Base-by-base conservation (phyloP, 1,140 invertebrate species). In the Drosophila pandora region DNA sequence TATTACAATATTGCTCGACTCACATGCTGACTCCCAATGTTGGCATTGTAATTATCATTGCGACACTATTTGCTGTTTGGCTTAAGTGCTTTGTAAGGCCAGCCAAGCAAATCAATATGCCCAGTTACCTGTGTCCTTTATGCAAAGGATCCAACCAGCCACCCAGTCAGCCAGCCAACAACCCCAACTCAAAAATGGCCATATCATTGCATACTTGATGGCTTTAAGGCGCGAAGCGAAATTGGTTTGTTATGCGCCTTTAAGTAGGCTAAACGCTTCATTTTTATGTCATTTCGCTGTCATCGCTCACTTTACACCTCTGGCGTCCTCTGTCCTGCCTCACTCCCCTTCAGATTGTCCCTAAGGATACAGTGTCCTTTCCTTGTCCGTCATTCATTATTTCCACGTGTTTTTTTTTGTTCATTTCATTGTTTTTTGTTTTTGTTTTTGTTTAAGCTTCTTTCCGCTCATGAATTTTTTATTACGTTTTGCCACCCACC, bases 201-300 rank as follows among this genome's bases (percentile, higher is more conserved):
- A 61, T 79, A 84, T 71, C 75, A 55, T 49, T 65, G 82, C 81
- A 69, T 77, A 60, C 61, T 81, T 85, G 76, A 87, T 67, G 77
- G 68, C 79, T 87, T 82, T 60, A 83, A 87, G 63, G 49, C 41
- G 65, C 7, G 23, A 34, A 22, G 53, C 70, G 32, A 76, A 88
- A 87, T 87, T 88, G 83, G 71, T 76, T 87, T 87, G 25, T 87
- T 89, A 87, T 87, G 83, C 76, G 83, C 76, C 79, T 88, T 88
- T 87, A 87, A 87, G 83, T 87, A 76, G 83, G 67, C 83, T 88
- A 87, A 87, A 83, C 83, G 84, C 77, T 87, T 88, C 76, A 87
- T 87, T 87, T 87, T 88, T 79, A 87, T 87, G 83, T 88, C 83
- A 88, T 88, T 87, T 65, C 28, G 69, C 61, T 81, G 81, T 84